Conservation (phyloP, 2,888 invertebrate species). For the Mayetiola destructor region DNA sequence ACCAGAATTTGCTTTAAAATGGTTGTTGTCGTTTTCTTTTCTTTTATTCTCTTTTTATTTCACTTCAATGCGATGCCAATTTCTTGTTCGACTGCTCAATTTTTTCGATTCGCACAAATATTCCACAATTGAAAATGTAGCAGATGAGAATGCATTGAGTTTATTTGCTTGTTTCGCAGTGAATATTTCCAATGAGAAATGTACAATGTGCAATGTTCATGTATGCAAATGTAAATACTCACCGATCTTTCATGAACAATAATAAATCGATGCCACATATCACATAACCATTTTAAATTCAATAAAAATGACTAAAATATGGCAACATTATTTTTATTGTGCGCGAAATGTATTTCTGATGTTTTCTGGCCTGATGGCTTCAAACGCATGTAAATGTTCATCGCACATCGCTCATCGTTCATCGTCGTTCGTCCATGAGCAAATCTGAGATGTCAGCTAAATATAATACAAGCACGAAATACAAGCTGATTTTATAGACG, state of each 20-base stretch:
- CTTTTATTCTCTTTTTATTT: not conserved
- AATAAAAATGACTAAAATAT: slow-evolving; percentile 11
- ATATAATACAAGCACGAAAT: not conserved
- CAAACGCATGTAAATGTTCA: too few species aligned
- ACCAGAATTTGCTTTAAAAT: not conserved
- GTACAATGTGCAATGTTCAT: not conserved
- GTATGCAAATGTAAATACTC: not conserved
- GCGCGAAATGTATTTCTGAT: slow-evolving; percentile 12
- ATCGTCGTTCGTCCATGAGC: too few species aligned
- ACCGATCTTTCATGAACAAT: not conserved
- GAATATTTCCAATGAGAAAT: too few species aligned
- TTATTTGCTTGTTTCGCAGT: too few species aligned
- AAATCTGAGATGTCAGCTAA: too few species aligned
- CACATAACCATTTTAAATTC: slow-evolving; percentile 11
- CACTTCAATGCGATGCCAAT: too few species aligned
- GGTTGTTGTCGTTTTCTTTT: not conserved
- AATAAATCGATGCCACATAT: slow-evolving; percentile 12
- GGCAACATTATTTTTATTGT: slow-evolving; percentile 11
- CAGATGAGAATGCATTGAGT: too few species aligned
- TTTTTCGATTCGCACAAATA: too few species aligned
- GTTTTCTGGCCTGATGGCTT: slow-evolving; percentile 10
- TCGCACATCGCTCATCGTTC: too few species aligned
- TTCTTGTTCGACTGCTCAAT: too few species aligned
- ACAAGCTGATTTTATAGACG: slow-evolving; percentile 1
- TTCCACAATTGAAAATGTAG: too few species aligned